These are phyloP conservation scores for Baronia brevicornis DNA, from an alignment of 2,888 invertebrate genomes.

Conservation along the genomic window DNA sequence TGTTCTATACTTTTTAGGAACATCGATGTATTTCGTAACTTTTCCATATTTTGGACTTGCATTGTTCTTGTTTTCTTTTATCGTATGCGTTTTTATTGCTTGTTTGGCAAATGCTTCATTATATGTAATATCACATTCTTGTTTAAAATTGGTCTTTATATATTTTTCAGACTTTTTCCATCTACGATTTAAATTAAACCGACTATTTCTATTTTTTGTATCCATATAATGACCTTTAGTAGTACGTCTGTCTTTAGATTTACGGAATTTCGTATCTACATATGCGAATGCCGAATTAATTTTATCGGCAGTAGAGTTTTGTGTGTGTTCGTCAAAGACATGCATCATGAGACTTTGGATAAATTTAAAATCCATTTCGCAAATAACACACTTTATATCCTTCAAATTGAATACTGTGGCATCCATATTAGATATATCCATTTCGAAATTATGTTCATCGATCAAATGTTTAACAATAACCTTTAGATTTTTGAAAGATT, in stretches of 20 bases:
- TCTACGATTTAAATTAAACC: too few species aligned
- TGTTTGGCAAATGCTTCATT: too few species aligned
- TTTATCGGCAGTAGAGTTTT: conserved; percentile 1
- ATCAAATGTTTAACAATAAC: conserved; percentile 21
- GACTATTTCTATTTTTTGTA: too few species aligned
- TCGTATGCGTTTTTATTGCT: conserved; percentile 10
- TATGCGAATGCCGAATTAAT: too few species aligned
- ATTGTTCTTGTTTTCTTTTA: conserved; percentile 11
- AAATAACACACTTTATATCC: conserved; percentile 17
- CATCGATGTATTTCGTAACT: too few species aligned
- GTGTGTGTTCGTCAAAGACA: background rate
- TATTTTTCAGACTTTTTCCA: too few species aligned
- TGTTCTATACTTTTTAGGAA: conserved; percentile 9
- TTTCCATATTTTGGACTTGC: conserved; percentile 5
- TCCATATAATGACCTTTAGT: too few species aligned
- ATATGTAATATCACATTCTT: too few species aligned
- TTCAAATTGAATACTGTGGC: conserved; percentile 11
- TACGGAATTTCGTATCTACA: too few species aligned
- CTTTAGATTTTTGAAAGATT: conserved; percentile 18
- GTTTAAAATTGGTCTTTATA: too few species aligned
- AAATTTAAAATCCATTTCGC: conserved; percentile 8
- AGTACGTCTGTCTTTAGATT: too few species aligned
- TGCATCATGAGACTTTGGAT: conserved; percentile 9
- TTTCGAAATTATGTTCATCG: conserved; percentile 10
- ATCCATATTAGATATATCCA: conserved; percentile 4